These are phyloP conservation scores for Diadumene lineata DNA, from an alignment of 92 coral and sea anemone genomes.

Conservation along the genomic window DNA sequence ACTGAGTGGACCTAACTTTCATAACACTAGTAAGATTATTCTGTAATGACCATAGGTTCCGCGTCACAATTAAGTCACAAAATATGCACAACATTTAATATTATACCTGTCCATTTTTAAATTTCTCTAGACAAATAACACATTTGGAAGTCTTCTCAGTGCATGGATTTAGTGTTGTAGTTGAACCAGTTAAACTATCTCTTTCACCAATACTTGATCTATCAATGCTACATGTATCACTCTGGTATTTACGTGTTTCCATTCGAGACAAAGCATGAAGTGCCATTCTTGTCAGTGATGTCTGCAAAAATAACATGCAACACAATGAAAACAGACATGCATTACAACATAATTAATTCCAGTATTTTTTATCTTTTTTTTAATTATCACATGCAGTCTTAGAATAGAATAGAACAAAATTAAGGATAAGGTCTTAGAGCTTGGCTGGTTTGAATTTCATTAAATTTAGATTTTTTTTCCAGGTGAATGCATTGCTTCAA, in stretches of 20 bases:
- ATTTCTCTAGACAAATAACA: constrained; percentile 92
- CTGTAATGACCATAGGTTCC: background rate
- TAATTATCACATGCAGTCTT: too few species aligned
- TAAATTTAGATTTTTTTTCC: too few species aligned
- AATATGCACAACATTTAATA: background rate
- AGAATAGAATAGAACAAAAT: too few species aligned
- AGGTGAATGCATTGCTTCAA: too few species aligned
- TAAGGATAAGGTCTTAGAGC: too few species aligned
- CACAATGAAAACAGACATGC: too few species aligned
- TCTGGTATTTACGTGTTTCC: constrained; percentile 89
- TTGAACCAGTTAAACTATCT: constrained; percentile 45
- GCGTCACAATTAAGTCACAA: background rate
- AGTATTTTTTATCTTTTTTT: too few species aligned
- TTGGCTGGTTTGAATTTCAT: too few species aligned
- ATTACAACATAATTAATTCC: too few species aligned
- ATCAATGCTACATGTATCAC: constrained; percentile 25
- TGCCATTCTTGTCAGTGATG: constrained; percentile 98
- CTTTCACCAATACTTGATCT: constrained; percentile 43
- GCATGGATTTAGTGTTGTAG: constrained; percentile 48
- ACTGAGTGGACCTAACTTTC: too few species aligned
- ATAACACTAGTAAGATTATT: too few species aligned
- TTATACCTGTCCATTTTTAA: constrained; percentile 91
- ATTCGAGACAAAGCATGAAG: constrained; percentile 92
- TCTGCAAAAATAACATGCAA: constrained; percentile 33
- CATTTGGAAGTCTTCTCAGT: constrained; percentile 62